Percentiles rank a stretch among this genome's conserved stretches.
Evolutionary conservation across 2,113 vertebrate species (phyloP).

Genomic region (Tetrax tetrax): DNA sequence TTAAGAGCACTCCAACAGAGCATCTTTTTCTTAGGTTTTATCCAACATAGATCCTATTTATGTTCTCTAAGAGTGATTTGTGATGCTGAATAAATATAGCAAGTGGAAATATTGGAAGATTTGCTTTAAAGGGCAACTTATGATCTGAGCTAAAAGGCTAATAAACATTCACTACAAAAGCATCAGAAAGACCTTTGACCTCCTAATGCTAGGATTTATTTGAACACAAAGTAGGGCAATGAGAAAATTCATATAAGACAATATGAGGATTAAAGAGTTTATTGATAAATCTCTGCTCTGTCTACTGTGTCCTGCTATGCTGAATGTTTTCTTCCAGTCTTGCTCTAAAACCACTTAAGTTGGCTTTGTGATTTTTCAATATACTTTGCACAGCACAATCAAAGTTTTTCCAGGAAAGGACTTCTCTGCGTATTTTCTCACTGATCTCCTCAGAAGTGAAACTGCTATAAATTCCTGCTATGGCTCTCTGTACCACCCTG

Average conservation of each 20-base stretch:
- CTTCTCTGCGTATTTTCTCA: background rate
- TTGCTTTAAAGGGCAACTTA: background rate
- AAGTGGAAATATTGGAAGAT: background rate
- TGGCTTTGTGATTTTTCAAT: background rate
- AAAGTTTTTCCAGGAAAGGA: background rate
- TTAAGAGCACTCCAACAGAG: background rate
- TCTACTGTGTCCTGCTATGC: background rate
- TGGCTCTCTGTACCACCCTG: background rate
- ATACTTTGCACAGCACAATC: background rate
- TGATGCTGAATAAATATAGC: background rate
- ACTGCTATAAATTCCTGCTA: background rate
- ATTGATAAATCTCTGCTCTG: background rate
- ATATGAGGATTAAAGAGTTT: background rate
- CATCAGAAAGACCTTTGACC: background rate
- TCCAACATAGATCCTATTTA: background rate
- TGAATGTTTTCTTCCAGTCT: background rate
- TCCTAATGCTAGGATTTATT: background rate
- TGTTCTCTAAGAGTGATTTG: background rate
- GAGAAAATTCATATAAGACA: background rate
- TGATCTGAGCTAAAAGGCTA: background rate
- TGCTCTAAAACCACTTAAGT: background rate
- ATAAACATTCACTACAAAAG: background rate
- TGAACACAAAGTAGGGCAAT: background rate
- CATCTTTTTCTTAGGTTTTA: background rate
- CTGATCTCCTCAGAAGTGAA: background rate